Conservation (phyloP, 2,888 invertebrate species). For the Aquatica leii region DNA sequence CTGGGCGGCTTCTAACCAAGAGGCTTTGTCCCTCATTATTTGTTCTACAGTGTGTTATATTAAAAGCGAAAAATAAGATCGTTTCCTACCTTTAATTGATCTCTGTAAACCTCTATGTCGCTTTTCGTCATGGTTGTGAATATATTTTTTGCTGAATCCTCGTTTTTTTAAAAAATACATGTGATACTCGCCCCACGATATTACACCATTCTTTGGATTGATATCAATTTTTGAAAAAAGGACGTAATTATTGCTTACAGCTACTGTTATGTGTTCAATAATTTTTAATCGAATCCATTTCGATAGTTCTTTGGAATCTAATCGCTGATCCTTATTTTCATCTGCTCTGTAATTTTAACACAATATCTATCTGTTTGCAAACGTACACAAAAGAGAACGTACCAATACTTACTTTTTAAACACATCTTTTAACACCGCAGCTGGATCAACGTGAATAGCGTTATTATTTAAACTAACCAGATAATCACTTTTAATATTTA, state of each 20-base stretch:
- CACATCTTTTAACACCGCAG: conserved; percentile 56
- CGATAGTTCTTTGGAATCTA: conserved; percentile 70
- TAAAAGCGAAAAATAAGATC: conserved; percentile 15
- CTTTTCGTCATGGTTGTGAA: conserved; percentile 70
- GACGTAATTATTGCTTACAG: conserved; percentile 72
- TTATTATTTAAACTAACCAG: conserved; percentile 56
- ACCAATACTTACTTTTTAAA: conserved; percentile 59
- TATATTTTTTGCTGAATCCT: conserved; percentile 71
- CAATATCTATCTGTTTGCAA: conserved; percentile 41
- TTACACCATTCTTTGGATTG: conserved; percentile 71
- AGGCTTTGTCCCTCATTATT: conserved; percentile 78
- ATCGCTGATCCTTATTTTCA: conserved; percentile 64
- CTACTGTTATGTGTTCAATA: conserved; percentile 72
- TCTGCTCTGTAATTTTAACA: no score
- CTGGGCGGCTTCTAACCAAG: conserved; percentile 80
- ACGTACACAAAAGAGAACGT: no score
- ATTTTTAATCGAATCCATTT: conserved; percentile 74
- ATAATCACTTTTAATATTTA: conserved; percentile 64
- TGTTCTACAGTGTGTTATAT: conserved; percentile 70
- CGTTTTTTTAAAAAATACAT: conserved; percentile 75
- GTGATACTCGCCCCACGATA: conserved; percentile 85
- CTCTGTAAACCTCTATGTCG: conserved; percentile 71
- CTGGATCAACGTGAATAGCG: conserved; percentile 53
- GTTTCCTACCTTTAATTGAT: conserved; percentile 67
- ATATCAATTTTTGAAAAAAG: conserved; percentile 73